phyloP scores from a whole-genome alignment of 2,113 vertebrate species.

The Ageneiosus marmoratus region DNA sequence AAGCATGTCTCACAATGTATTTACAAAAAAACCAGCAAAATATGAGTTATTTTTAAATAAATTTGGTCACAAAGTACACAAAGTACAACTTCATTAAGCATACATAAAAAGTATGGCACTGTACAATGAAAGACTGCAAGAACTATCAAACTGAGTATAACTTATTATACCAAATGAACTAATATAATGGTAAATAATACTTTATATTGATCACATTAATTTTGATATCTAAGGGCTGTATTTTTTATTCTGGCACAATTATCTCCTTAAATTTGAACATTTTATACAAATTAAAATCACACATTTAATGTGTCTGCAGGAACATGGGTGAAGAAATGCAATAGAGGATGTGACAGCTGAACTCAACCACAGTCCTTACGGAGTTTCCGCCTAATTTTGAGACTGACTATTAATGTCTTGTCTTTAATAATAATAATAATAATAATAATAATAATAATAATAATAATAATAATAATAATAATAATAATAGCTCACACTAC shows the following conservation, averaged over 20 bases:
- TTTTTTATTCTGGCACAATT: too few relatives aligned
- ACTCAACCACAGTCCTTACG: background rate
- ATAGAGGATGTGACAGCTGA: background rate
- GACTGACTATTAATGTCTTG: background rate
- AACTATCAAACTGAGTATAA: background rate
- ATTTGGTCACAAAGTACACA: conserved; percentile 38
- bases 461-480: too few relatives aligned
- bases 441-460: too few relatives aligned
- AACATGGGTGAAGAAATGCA: background rate
- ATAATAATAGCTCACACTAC: background rate
- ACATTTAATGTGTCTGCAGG: background rate
- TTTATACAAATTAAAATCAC: too few relatives aligned
- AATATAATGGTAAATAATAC: background rate
- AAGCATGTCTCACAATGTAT: conserved; percentile 6
- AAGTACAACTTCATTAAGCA: conserved; percentile 41
- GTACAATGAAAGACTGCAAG: background rate
- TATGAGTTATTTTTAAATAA: background rate
- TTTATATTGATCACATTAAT: background rate
- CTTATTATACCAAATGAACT: background rate
- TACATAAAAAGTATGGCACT: conserved; percentile 34
- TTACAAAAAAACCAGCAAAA: background rate
- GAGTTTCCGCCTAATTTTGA: background rate
- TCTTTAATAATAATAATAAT: background rate
- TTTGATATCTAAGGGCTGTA: background rate
- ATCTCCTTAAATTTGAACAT: too few relatives aligned